Conservation (phyloP, 1,140 invertebrate species). For the Pinna nobilis region DNA sequence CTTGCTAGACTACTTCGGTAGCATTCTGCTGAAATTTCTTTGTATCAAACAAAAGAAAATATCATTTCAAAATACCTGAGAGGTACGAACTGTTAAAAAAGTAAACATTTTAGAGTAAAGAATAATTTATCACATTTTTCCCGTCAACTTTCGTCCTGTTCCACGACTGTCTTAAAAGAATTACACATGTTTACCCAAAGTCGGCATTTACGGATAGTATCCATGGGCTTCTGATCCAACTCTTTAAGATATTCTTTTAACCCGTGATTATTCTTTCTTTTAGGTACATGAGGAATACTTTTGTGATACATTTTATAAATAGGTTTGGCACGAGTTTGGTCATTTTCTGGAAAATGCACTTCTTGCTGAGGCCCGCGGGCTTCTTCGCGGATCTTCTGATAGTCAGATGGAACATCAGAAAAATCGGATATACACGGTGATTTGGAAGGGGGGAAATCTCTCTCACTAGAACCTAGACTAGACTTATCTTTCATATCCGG, state of each 20-base stretch:
- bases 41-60: too few relatives aligned
- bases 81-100: too few relatives aligned
- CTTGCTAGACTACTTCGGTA: too few relatives aligned
- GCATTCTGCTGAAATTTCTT: too few relatives aligned
- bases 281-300: background rate
- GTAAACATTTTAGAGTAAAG: too few relatives aligned
- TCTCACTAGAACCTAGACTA: conserved; percentile 20
- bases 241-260: conserved; percentile 8
- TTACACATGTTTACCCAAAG: conserved; percentile 20
- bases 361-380: conserved; percentile 2
- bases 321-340: background rate
- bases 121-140: too few relatives aligned
- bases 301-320: conserved; percentile 24
- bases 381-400: background rate
- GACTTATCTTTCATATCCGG: conserved; percentile 18
- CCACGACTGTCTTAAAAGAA: too few relatives aligned
- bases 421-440: conserved; percentile 12
- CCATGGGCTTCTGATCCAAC: conserved; percentile 24
- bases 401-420: conserved; percentile 6
- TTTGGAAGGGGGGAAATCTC: conserved; percentile 6
- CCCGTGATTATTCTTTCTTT: background rate
- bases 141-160: too few relatives aligned
- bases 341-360: conserved; percentile 1
- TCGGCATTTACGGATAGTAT: conserved; percentile 16
- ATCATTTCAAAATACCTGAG: too few relatives aligned